Evolutionary conservation across 2,113 vertebrate species (phyloP).

Genomic region (Cochlearius cochlearius): DNA sequence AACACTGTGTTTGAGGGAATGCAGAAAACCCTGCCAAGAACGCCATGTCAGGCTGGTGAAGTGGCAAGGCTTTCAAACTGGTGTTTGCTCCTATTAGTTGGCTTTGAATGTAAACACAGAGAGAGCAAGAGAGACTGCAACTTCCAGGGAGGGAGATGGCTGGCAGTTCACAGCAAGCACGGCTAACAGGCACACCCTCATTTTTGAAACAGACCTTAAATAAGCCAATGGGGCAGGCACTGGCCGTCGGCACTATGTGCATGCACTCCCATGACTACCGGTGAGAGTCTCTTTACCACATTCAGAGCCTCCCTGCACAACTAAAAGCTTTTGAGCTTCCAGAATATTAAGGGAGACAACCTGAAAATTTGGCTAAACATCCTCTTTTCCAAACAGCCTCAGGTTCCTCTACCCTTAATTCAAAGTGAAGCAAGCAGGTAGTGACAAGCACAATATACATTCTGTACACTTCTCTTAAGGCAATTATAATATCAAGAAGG

Average conservation of each 20-base stretch:
- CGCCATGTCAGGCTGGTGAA: background rate
- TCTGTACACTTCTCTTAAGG: background rate
- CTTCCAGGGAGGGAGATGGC: background rate
- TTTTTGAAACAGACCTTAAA: background rate
- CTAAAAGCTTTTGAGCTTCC: background rate
- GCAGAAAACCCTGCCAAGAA: background rate
- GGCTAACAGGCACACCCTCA: background rate
- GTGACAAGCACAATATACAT: background rate
- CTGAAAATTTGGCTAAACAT: background rate
- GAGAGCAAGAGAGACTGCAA: background rate
- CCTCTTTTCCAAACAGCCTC: background rate
- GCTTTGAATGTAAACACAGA: background rate
- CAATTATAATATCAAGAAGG: background rate
- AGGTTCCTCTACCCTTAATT: background rate
- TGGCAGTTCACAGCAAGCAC: background rate
- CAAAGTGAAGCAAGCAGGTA: background rate
- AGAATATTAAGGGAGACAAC: background rate
- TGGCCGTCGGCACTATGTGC: background rate
- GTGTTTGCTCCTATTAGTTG: background rate
- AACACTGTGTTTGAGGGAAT: background rate
- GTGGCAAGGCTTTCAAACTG: background rate
- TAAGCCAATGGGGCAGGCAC: background rate
- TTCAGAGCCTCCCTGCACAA: background rate
- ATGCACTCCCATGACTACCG: accelerated
- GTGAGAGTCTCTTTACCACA: background rate